A percentile compares a stretch with the other conserved stretches of the same genome.
These are phyloP conservation scores for Pithys albifrons DNA, from an alignment of 2,113 vertebrate species.

Conservation along the genomic window DNA sequence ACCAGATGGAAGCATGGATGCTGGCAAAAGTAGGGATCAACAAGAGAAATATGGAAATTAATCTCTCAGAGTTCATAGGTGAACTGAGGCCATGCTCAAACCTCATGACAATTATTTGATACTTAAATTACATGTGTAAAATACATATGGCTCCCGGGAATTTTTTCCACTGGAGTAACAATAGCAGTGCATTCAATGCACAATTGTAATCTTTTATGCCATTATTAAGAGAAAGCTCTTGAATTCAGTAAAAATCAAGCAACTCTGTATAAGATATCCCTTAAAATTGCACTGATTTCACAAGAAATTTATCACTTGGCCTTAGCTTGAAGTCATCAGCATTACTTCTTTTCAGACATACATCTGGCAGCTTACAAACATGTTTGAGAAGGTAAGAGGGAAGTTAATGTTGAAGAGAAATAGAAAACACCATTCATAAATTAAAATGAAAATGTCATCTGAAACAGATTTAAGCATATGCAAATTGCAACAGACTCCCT, in stretches of 20 bases:
- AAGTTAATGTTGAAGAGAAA: not conserved
- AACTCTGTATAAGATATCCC: not conserved
- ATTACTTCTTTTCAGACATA: not conserved
- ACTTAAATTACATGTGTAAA: not conserved
- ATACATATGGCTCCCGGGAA: not conserved
- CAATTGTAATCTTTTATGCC: not conserved
- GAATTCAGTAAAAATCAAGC: not conserved
- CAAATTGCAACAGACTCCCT: slow-evolving; percentile 35
- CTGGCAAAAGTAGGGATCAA: slow-evolving; percentile 37
- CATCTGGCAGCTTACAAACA: not conserved
- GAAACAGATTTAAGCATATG: not conserved
- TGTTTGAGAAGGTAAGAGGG: not conserved
- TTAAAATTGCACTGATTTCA: not conserved
- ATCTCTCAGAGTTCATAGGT: not conserved
- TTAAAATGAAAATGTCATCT: not conserved
- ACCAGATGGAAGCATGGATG: slow-evolving; percentile 25
- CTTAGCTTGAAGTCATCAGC: not conserved
- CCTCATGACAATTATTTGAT: not conserved
- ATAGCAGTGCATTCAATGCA: not conserved
- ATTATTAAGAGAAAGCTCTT: slow-evolving; percentile 9
- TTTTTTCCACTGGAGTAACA: not conserved
- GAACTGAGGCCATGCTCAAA: not conserved
- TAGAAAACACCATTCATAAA: not conserved
- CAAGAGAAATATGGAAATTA: slow-evolving; percentile 33
- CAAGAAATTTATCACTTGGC: not conserved